phyloP scores from a whole-genome alignment of 53 echinoderm and acorn worm genomes.

The Hippasteria phrygiana region DNA sequence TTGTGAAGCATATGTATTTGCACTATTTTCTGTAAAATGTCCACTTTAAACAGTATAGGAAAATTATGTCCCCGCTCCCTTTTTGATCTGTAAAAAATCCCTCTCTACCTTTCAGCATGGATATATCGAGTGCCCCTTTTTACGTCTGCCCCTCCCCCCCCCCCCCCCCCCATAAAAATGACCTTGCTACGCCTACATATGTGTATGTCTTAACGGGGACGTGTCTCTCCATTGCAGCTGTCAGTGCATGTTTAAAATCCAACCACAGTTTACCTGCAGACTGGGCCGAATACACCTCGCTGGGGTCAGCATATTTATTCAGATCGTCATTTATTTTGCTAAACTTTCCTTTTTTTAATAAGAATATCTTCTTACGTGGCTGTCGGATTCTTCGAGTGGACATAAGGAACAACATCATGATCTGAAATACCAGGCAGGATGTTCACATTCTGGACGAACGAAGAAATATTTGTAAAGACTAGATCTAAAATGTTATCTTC shows the following conservation, averaged over 20 bases:
- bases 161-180: too few species aligned
- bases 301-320: background rate
- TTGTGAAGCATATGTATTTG: too few species aligned
- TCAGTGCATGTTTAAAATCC: background rate
- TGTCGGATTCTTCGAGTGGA: slow-evolving; percentile 20
- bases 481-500: slow-evolving; percentile 33
- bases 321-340: slow-evolving; percentile 7
- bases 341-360: slow-evolving; percentile 56
- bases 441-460: slow-evolving; percentile 41
- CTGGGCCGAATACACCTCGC: background rate
- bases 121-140: too few species aligned
- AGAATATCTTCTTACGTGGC: slow-evolving; percentile 40
- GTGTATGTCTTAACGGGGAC: too few species aligned
- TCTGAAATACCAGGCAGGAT: slow-evolving; percentile 25
- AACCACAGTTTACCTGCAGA: slow-evolving; percentile 13
- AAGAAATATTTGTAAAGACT: slow-evolving; percentile 28
- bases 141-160: too few species aligned
- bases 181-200: too few species aligned
- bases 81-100: too few species aligned
- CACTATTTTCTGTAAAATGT: too few species aligned
- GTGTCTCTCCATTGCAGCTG: slow-evolving; percentile 1
- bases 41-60: too few species aligned
- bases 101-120: too few species aligned
- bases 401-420: slow-evolving; percentile 14
- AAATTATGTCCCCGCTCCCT: too few species aligned